These are phyloP conservation scores for Hypsopygia costalis DNA, from an alignment of 2,888 invertebrate species.

Conservation along the genomic window DNA sequence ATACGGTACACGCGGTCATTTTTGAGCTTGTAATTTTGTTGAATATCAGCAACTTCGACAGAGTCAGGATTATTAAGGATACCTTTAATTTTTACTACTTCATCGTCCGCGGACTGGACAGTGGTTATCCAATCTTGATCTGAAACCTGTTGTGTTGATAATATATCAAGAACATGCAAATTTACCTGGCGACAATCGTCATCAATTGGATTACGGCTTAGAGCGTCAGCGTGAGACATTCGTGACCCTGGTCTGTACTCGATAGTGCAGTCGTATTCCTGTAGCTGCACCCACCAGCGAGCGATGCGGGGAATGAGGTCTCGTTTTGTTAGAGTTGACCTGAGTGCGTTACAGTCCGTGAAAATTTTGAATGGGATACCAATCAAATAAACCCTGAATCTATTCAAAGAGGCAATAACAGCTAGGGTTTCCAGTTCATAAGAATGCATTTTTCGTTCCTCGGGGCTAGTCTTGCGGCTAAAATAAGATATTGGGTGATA, in stretches of 20 bases:
- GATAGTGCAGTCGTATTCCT: conserved; percentile 20
- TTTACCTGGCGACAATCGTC: background rate
- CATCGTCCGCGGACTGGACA: conserved; percentile 16
- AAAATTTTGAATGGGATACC: conserved; percentile 17
- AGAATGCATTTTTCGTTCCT: conserved; percentile 11
- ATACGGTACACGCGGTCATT: conserved; percentile 15
- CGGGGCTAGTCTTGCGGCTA: conserved; percentile 12
- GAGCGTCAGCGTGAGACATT: conserved; percentile 21
- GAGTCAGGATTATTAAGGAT: conserved; percentile 12
- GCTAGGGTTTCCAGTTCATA: conserved; percentile 20
- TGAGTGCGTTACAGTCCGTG: conserved; percentile 21
- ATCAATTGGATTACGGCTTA: conserved; percentile 10
- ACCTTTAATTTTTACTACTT: conserved; percentile 13
- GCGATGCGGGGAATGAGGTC: conserved; percentile 21
- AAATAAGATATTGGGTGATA: conserved; percentile 11
- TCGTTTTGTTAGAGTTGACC: conserved; percentile 15
- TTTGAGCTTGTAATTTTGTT: conserved; percentile 22
- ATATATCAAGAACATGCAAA: background rate
- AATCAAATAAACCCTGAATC: conserved; percentile 20
- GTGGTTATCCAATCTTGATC: conserved; percentile 17
- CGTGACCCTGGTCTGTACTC: conserved; percentile 18
- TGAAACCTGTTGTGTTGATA: background rate
- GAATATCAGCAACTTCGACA: conserved; percentile 10
- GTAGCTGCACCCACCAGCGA: conserved; percentile 21
- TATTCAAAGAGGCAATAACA: conserved; percentile 16